Evolutionary conservation across 2,797 vertebrate species (phyloP), one percentile per base, ranked within the genome.

Genomic region (Anisognathus igniventris): DNA sequence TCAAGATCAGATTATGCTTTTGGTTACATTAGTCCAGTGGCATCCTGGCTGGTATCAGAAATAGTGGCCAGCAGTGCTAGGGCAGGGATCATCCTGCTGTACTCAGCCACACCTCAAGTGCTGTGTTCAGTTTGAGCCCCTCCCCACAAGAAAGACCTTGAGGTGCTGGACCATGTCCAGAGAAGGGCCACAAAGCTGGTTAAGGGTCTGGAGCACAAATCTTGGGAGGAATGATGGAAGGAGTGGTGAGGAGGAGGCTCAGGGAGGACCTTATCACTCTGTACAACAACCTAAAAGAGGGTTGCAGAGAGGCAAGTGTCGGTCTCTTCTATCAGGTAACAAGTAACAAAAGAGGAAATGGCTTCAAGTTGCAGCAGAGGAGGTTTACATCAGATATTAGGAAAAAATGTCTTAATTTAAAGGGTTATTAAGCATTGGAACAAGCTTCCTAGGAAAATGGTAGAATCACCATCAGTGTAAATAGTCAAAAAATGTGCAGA

Each of bases 231-330:
- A 10, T 6, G n/a, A 25, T 0, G 0, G 21, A 22, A 57, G 33
- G 25, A 74, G 12, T 8, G 47, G 33, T 8, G 4, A 54, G 31
- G 50, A 66, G 54, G 25, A 47, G 47, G 47, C 25, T 56, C 25
- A 35, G 48, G 3, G 12, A 62, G 6, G 18, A 56, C 5, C 12
- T 31, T 27, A 40, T 22, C 6, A 0, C 25, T 39, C 51, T 39
- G 24, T 22, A 6, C 20, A 57, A 24, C 28, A 40, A 44, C 31
- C 28, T 7, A 11, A 37, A 74, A 50, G 5, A n/a, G 2, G 4
- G 15, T 1, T 33, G 12, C 16, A 53, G 30, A 0, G 0, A 27
- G 33, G 56, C 22, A 0, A 53, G 25, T 24, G 27, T n/a, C 13
- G 2, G 35, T 21, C 27, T 42, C 40, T 37, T 17, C 37, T 44